Base-by-base conservation (phyloP, 2,797 vertebrate genomes). In the Tapera naevia region DNA sequence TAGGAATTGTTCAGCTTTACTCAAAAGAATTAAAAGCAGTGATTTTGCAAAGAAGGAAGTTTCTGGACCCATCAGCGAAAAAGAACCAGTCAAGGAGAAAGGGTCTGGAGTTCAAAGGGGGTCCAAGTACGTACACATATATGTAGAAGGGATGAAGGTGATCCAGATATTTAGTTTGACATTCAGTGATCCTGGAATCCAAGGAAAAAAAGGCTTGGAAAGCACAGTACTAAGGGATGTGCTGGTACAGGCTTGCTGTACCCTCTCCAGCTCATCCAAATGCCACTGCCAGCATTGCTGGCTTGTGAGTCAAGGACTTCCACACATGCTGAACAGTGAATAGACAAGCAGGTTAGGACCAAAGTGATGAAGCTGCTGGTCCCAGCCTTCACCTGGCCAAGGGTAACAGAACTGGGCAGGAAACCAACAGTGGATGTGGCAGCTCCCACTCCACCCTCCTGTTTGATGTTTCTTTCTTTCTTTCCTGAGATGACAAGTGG, bases 371-470 rank as follows among this genome's bases (percentile, higher is more conserved):
- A 89, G 71, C 35, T 70, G 33, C 79, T 73, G 64, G 39, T 53
- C 67, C n/a, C 64, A 91, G 48, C 60, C 89, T 85, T 93, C 91
- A 85, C 67, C 92, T 73, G 53, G 87, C 87, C 67, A 76, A 48
- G 53, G 80, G 71, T 58, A 85, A 45, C 24, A 41, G 53, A 86
- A 72, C 0, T 13, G 88, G 90, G 83, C 74, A 70, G 58, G n/a
- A 85, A 67, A 84, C 1, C 10, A 25, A 39, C 43, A 92, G 80
- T 73, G 21, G 89, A 92, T 93, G 89, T 93, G 95, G 93, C 93
- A 95, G 72, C 57, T 94, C 87, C 85, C 50, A 21, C 58, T 87
- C 74, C 75, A 56, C 45, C 80, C 74, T 54, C 78, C 67, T 19
- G 30, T 32, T 66, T 85, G 58, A 92, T 88, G n/a, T n/a, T n/a